Evolutionary conservation across 2,113 vertebrate species (phyloP), one percentile per base, ranked within the genome.

Genomic region (Petroica traversi): DNA sequence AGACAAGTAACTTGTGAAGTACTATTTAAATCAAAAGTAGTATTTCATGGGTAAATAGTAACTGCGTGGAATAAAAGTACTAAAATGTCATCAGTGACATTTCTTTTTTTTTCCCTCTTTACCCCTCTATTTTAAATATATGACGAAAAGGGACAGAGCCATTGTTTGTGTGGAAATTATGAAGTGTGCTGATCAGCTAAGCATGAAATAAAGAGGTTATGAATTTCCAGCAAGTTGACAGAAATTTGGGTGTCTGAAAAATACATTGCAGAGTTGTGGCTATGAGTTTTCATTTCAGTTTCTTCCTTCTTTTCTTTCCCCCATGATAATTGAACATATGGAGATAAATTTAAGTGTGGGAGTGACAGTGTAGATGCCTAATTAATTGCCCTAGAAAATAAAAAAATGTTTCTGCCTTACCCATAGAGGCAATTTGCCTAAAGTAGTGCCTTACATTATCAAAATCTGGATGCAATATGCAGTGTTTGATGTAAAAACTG

Each of bases 331-430:
- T 73, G 93, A 97, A 91, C 94, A 97, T 96, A 97, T 79, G 92
- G 95, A 95, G 71, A 95, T 91, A 95, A 96, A 75, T 95, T 95
- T 95, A 81, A 96, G 86, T 76, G 95, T 97, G 49, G 94, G 95
- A 95, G 94, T 95, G 52, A 95, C 88, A 89, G 45, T 94, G 83
- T 95, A 69, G 85, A 93, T 92, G 64, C 76, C 80, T 95, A 94
- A 95, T 94, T 95, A 95, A 97, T 91, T 87, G 61, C 71, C 52
- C 89, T 85, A 92, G 85, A 97, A 97, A 95, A 95, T 91, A 87
- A 91, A 95, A 95, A 93, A 89, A 92, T 52, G 34, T 89, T 96
- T 92, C 91, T 95, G 67, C 36, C 59, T 96, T 96, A 96, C 34
- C 91, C 88, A 89, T 33, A 57, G 33, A 78, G 34, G 54, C 57